Evolutionary conservation across 92 coral and sea anemone species (phyloP), one percentile per base, ranked within the genome.

Genomic region (Nematostella vectensis): DNA sequence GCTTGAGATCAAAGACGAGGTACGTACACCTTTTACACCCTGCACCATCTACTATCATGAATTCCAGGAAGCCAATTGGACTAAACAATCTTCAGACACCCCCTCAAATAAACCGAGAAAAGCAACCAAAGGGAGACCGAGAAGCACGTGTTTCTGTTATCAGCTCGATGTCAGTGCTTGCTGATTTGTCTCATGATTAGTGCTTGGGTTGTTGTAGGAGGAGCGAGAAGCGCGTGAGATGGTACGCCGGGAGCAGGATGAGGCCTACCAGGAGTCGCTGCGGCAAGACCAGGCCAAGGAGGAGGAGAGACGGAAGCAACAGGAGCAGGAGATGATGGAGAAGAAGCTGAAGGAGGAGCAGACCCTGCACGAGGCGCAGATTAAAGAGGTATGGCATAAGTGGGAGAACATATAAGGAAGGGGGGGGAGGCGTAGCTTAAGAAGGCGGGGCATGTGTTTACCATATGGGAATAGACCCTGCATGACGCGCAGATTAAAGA

Each of bases 1-100:
- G 27, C 60, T 75, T 33, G 98, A 91, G 71, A 86, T 91, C 27
- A 80, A 75, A 28, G 95, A 82, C 29, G 98, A 91, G 96, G 98
- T 91, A 62, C 36, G 36, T n/a, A 17, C 11, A 28, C 22, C 6
- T 11, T 6, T n/a, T n/a, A n/a, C n/a, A n/a, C n/a, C n/a, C n/a
- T n/a, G n/a, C n/a, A 1, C 29, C 10, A 25, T 11, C 2, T 13
- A 22, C 1, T 24, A 18, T 17, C 16, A 37, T 11, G 26, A 24
- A 11, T 3, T 4, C 4, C 22, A 44, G 22, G 8, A 13, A 0
- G 50, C 21, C n/a, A 1, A 25, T 44, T 44, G n/a, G n/a, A n/a
- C n/a, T n/a, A n/a, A n/a, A n/a, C n/a, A n/a, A n/a, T n/a, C n/a
- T n/a, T n/a, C n/a, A n/a, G n/a, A n/a, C n/a, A n/a, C n/a, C n/a